phyloP scores from a whole-genome alignment of 2,113 vertebrate species.

The Glaucomys volans region DNA sequence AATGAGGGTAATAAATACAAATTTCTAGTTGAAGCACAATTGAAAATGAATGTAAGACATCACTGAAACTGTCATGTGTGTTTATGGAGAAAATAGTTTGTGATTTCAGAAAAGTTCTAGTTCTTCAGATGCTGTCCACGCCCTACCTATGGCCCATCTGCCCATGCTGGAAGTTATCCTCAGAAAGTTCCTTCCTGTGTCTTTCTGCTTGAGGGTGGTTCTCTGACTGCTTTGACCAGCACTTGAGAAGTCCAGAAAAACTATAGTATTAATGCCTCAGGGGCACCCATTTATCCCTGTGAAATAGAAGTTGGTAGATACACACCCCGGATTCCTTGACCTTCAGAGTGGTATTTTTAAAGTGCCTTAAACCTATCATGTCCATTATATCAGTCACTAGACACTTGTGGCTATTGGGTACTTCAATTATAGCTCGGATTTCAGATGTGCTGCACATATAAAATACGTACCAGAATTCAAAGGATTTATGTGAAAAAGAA shows the following conservation, averaged over 20 bases:
- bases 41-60: background rate
- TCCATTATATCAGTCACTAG: background rate
- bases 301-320: background rate
- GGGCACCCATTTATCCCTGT: background rate
- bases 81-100: background rate
- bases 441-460: background rate
- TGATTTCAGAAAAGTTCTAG: constrained; percentile 35
- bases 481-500: constrained; percentile 2
- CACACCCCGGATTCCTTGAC: background rate
- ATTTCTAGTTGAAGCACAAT: background rate
- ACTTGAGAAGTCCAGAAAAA: background rate
- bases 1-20: background rate
- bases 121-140: background rate
- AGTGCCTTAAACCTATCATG: background rate
- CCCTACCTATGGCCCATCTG: background rate
- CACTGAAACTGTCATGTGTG: background rate
- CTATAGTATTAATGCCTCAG: background rate
- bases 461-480: background rate
- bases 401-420: background rate
- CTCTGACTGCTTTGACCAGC: background rate
- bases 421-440: background rate
- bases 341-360: background rate
- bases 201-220: background rate
- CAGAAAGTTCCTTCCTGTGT: background rate
- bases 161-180: background rate